Conservation (phyloP, 2,797 vertebrate species). For the Urosaurus nigricauda region DNA sequence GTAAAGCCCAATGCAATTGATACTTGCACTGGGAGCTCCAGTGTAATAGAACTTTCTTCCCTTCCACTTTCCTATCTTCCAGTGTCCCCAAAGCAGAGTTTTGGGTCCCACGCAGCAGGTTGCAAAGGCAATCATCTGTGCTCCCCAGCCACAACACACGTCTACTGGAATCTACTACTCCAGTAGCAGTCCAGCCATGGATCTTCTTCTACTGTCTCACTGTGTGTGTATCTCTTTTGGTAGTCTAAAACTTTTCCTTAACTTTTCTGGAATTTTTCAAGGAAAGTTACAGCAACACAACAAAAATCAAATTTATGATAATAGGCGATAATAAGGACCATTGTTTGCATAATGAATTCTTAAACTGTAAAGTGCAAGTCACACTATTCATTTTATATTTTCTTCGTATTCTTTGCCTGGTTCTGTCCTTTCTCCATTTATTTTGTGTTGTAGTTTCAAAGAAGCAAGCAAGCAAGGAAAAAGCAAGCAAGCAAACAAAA, state of each 20-base stretch:
- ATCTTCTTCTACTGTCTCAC: no score
- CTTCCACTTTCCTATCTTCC: no score
- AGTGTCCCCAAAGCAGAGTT: no score
- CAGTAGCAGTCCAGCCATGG: no score
- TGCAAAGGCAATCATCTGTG: no score
- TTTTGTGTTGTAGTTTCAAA: slow-evolving; percentile 29
- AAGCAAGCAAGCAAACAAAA: slow-evolving; percentile 1
- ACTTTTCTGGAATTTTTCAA: slow-evolving; percentile 9
- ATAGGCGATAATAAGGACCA: slow-evolving; percentile 14
- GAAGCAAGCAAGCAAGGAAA: neutral
- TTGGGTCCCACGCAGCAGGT: no score
- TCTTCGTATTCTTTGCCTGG: slow-evolving; percentile 7
- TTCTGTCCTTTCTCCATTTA: neutral
- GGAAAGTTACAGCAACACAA: slow-evolving; percentile 12
- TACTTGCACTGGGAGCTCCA: no score
- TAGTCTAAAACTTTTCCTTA: neutral
- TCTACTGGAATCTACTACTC: no score
- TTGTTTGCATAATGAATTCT: slow-evolving; percentile 45
- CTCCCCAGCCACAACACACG: no score
- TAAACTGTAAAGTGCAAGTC: neutral
- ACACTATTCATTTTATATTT: neutral
- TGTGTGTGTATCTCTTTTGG: no score
- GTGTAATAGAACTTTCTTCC: no score
- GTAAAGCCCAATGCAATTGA: no score
- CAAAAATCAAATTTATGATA: neutral